phyloP scores from a whole-genome alignment of 2,113 vertebrate genomes.

The Chamaea fasciata region DNA sequence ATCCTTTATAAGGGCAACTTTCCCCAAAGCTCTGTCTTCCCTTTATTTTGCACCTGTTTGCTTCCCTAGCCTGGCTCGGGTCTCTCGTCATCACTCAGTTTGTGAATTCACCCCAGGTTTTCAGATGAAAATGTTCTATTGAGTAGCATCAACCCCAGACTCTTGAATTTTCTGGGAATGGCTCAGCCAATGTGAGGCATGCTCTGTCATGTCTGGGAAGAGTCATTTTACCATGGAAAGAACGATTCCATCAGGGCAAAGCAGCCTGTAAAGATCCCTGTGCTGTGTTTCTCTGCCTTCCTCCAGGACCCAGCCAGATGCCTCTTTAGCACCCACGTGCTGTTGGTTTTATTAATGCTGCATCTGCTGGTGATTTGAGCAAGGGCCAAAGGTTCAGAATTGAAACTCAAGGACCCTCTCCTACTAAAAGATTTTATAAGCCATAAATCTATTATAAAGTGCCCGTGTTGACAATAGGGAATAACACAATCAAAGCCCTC shows the following conservation, averaged over 20 bases:
- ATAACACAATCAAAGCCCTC: conserved; percentile 43
- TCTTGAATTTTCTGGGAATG: not conserved
- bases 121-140: not conserved
- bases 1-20: not conserved
- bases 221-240: not conserved
- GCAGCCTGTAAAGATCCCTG: conserved; percentile 5
- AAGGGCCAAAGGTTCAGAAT: conserved; percentile 55
- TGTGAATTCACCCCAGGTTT: not conserved
- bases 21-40: not conserved
- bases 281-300: not conserved
- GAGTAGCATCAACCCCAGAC: not conserved
- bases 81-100: not conserved
- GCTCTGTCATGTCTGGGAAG: not conserved
- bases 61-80: not conserved
- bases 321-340: conserved; percentile 33
- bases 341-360: conserved; percentile 46
- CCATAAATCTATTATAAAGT: conserved; percentile 50
- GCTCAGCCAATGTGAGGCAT: not conserved
- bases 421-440: conserved; percentile 53
- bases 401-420: conserved; percentile 52
- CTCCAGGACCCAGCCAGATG: conserved; percentile 9
- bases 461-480: conserved; percentile 42
- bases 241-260: not conserved
- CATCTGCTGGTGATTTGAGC: conserved; percentile 51
- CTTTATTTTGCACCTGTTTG: not conserved